Base-by-base conservation (phyloP, 1,140 invertebrate species). In the Papilio xuthus region DNA sequence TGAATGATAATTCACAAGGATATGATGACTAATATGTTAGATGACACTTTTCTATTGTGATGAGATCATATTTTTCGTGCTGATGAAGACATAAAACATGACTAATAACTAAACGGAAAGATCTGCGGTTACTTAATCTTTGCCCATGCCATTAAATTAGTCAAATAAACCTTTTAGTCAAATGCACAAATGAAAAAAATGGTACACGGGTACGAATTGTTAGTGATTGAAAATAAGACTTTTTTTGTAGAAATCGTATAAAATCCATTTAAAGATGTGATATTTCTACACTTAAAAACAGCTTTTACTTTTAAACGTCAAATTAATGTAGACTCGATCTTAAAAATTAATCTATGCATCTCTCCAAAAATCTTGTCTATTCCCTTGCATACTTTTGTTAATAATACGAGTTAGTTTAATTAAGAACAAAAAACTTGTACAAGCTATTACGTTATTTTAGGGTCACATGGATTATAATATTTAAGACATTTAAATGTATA, bases 401-500 rank as follows among this genome's bases (percentile, higher is more conserved):
- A 47, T 4, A 18, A 47, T 37, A 47, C 18, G 15, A 15, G 15
- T 47, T 44, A 44, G 4, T 47, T 47, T 6, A 15, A 13, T 47
- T 47, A 15, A 47, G 44, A 47, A 12, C 6, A 47, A 4, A 26
- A 60, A 12, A 1, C 23, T 26, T 28, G 26, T 67, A 18, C 1
- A 63, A 67, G 26, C 26, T 18, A 9, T 60, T 26, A 26, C 56
- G 56, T 67, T 67, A 67, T 67, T 67, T 67, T 67, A 67, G 60
- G 26, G 12, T 67, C 23, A 28, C 60, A 28, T 28, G 32, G 26
- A 67, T 67, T 28, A 67, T 67, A 67, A 67, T 67, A 63, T 67
- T 28, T 67, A 18, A 67, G 26, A 67, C 60, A 67, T 67, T 63
- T 32, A 76, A 76, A 63, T 76, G 74, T 56, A 63, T 42, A 63